phyloP scores from a whole-genome alignment of 1,140 invertebrate species.

The Choristoneura fumiferana region DNA sequence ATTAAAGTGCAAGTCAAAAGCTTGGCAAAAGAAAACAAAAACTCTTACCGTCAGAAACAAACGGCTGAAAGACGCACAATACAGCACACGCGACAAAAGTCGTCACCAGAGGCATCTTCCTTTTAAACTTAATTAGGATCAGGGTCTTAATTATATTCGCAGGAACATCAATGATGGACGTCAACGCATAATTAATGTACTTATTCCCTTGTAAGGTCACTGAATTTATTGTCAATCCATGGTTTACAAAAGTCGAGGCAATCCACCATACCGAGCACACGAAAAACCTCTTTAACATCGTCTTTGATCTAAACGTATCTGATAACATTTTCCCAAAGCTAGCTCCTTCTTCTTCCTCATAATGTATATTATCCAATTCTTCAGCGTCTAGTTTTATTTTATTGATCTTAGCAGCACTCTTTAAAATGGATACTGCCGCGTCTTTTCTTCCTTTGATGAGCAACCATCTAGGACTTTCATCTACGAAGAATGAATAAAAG shows the following conservation, averaged over 20 bases:
- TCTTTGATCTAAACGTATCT: conserved; percentile 47
- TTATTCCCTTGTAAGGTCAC: conserved; percentile 84
- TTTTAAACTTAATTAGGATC: conserved; percentile 48
- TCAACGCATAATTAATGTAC: conserved; percentile 85
- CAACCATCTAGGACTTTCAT: conserved; percentile 81
- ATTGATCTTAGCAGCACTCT: conserved; percentile 52
- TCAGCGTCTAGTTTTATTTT: conserved; percentile 42
- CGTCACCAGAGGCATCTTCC: conserved; percentile 51
- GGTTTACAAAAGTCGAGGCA: conserved; percentile 86
- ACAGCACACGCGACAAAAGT: conserved; percentile 45
- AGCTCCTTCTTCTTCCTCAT: conserved; percentile 31
- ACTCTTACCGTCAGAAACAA: conserved; percentile 52
- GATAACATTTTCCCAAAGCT: conserved; percentile 34
- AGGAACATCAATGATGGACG: conserved; percentile 82
- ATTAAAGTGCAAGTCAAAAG: no score
- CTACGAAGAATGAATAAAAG: conserved; percentile 47
- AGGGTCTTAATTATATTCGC: conserved; percentile 79
- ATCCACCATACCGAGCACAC: conserved; percentile 85
- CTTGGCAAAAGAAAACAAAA: no score
- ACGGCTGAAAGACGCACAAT: conserved; percentile 54
- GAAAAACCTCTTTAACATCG: conserved; percentile 55
- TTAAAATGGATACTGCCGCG: conserved; percentile 40
- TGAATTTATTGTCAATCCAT: conserved; percentile 88
- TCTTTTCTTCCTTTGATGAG: conserved; percentile 77
- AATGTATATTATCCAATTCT: conserved; percentile 42